Percentiles rank a stretch among this genome's conserved stretches.
These are phyloP conservation scores for Plotosus lineatus DNA, from an alignment of 2,113 vertebrate species.

Conservation along the genomic window DNA sequence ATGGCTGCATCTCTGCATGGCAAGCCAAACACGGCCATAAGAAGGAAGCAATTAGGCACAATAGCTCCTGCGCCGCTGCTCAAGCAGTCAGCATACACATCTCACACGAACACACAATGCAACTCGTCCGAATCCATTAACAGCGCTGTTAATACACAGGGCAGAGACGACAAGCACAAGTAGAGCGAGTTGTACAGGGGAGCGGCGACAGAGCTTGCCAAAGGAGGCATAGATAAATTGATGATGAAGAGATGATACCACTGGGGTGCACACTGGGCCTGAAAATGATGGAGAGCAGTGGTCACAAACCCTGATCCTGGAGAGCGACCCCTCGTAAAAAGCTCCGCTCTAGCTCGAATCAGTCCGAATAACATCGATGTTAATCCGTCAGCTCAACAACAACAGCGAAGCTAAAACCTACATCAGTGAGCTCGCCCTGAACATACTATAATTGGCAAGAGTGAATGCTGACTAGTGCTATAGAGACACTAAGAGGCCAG, in stretches of 20 bases:
- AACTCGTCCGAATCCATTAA: background rate
- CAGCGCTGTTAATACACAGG: background rate
- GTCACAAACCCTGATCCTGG: too few species aligned
- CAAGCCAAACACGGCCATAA: background rate
- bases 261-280: background rate
- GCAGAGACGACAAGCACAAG: background rate
- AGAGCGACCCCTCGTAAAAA: too few species aligned
- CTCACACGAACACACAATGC: background rate
- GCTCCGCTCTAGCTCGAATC: too few species aligned
- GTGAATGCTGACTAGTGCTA: background rate
- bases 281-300: background rate
- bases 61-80: background rate
- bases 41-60: conserved; percentile 13
- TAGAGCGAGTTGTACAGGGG: background rate
- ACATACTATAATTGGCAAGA: background rate
- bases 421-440: background rate
- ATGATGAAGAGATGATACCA: background rate
- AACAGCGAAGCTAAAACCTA: too few species aligned
- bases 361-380: too few species aligned
- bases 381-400: too few species aligned
- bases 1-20: background rate
- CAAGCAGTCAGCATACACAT: background rate
- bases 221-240: background rate
- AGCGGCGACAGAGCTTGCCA: background rate
- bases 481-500: background rate